These are phyloP conservation scores for Meriones unguiculatus DNA, from an alignment of 2,113 vertebrate species.

Conservation along the genomic window DNA sequence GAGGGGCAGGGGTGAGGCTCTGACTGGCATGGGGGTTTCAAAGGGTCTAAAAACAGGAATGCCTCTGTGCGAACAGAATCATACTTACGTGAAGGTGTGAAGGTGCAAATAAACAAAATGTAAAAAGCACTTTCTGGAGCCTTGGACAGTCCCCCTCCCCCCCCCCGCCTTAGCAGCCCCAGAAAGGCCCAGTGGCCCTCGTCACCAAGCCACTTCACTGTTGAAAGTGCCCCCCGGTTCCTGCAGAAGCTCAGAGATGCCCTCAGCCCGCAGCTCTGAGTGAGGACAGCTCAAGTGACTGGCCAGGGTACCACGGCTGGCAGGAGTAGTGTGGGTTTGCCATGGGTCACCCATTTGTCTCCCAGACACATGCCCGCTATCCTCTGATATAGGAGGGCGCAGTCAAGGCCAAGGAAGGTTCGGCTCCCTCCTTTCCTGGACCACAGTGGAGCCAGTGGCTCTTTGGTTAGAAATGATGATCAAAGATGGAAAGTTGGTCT, in stretches of 20 bases:
- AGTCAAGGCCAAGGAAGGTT: background rate
- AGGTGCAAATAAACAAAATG: conserved; percentile 30
- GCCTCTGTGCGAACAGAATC: conserved; percentile 63
- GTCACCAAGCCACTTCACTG: background rate
- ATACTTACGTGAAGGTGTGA: background rate
- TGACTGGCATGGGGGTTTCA: background rate
- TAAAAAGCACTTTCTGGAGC: conserved; percentile 37
- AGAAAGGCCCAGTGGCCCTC: conserved; percentile 1
- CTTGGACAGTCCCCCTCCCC: background rate
- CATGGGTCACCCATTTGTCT: background rate
- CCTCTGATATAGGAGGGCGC: background rate
- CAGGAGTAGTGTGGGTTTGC: background rate
- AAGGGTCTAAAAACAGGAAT: conserved; percentile 59
- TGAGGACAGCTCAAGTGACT: background rate
- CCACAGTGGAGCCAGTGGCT: conserved; percentile 70
- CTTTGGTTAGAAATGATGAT: conserved; percentile 75
- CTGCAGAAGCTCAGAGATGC: conserved; percentile 37
- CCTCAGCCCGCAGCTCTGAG: conserved; percentile 42
- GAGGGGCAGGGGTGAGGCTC: background rate
- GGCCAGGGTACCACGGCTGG: conserved; percentile 4
- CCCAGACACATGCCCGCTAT: background rate
- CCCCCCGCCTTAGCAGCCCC: background rate
- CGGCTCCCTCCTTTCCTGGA: conserved; percentile 3
- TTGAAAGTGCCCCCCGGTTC: background rate
- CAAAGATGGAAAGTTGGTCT: conserved; percentile 48